Conservation (phyloP, 2,113 vertebrate species). For the Aspiorhynchus laticeps region DNA sequence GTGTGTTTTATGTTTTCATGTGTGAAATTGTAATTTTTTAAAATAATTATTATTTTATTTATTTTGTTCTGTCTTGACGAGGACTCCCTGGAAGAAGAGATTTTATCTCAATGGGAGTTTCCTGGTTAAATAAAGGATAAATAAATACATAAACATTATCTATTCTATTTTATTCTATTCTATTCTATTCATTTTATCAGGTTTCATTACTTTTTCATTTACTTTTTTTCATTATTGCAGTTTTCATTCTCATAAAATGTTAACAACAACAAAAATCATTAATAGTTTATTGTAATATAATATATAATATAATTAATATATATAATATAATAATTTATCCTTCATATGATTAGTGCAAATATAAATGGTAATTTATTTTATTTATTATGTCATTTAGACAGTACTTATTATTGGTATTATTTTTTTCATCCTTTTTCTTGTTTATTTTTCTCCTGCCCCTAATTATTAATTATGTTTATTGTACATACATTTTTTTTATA, state of each 20-base stretch:
- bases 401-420: neutral
- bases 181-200: neutral
- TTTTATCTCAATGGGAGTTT: no score
- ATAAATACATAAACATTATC: no score
- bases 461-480: neutral
- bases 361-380: neutral
- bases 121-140: no score
- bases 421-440: neutral
- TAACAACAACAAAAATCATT: neutral
- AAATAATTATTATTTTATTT: no score
- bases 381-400: neutral
- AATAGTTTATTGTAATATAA: neutral
- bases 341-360: neutral
- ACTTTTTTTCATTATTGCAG: neutral
- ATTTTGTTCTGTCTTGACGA: no score
- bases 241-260: neutral
- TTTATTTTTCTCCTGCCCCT: neutral
- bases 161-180: no score
- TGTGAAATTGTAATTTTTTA: no score
- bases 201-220: neutral
- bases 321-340: no score
- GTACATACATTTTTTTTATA: neutral
- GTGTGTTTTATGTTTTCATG: no score
- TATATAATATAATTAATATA: no score
- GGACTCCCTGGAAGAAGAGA: no score